These are phyloP conservation scores for Athalia circularis DNA, from an alignment of 2,888 invertebrate species.

Conservation along the genomic window DNA sequence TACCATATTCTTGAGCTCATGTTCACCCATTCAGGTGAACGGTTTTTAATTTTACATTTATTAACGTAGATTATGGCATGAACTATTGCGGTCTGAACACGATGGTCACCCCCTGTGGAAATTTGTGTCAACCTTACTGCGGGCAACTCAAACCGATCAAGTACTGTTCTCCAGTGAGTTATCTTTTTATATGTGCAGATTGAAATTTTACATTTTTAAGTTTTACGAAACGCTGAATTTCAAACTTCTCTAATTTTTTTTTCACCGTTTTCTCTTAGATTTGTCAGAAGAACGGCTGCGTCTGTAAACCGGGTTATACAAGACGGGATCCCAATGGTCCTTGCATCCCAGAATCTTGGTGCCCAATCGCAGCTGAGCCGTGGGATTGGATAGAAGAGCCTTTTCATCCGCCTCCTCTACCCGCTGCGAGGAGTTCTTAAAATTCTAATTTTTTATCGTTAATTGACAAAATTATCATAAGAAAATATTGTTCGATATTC, in stretches of 20 bases:
- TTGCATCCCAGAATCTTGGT: constrained; percentile 20
- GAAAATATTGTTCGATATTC: no score
- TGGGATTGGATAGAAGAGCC: neutral
- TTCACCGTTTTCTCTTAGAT: neutral
- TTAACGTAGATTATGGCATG: no score
- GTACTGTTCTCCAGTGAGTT: constrained; percentile 13
- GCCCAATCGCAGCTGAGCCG: constrained; percentile 2
- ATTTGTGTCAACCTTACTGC: constrained; percentile 14
- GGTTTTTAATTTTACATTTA: neutral
- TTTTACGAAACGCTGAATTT: neutral
- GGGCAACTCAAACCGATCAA: neutral
- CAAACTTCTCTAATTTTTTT: neutral
- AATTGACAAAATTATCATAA: no score
- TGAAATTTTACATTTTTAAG: neutral
- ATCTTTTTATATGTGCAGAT: neutral
- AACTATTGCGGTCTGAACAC: constrained; percentile 30
- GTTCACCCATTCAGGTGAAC: neutral
- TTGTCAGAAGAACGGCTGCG: constrained; percentile 14
- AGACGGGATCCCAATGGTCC: constrained; percentile 18
- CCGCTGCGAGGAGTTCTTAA: no score
- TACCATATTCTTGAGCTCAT: neutral
- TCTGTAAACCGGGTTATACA: constrained; percentile 24
- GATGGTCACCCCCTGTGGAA: constrained; percentile 7
- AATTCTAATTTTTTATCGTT: no score
- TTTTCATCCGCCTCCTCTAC: neutral